A percentile compares a stretch with the other conserved stretches of the same genome.
These are phyloP conservation scores for Cryptomyrus ogoouensis DNA, from an alignment of 2,113 vertebrate genomes.

Conservation along the genomic window DNA sequence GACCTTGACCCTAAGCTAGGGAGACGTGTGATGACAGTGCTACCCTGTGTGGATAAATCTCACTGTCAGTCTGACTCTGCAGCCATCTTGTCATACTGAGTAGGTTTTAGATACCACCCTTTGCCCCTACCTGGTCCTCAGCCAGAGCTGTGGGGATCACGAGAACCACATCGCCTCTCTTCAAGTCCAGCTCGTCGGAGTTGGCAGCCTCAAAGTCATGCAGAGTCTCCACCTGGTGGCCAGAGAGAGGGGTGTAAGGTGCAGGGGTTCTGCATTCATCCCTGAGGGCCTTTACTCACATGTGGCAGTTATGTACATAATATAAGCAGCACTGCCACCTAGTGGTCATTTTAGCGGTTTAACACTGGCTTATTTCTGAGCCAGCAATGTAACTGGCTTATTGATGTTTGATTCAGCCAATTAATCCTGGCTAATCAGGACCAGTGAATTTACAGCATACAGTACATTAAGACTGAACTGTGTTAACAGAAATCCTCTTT, in stretches of 20 bases:
- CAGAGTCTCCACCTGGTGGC: constrained; percentile 77
- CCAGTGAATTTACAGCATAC: not conserved
- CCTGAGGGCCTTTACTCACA: not conserved
- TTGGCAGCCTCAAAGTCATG: constrained; percentile 95
- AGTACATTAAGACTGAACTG: not conserved
- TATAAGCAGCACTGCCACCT: not conserved
- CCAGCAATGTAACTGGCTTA: not conserved
- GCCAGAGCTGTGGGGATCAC: constrained; percentile 75
- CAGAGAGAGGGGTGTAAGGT: not conserved
- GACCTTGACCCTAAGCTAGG: not conserved
- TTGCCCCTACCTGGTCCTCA: constrained; percentile 81
- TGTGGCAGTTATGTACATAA: not conserved
- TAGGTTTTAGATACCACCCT: not conserved
- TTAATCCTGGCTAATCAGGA: not conserved
- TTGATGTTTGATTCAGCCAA: not conserved
- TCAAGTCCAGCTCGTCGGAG: constrained; percentile 82
- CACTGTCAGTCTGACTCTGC: not conserved
- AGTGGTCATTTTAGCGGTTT: not conserved
- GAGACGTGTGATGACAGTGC: not conserved
- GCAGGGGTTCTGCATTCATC: not conserved
- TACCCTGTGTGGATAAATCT: not conserved
- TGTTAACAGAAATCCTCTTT: not conserved
- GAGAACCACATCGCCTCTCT: constrained; percentile 79
- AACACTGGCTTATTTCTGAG: not conserved
- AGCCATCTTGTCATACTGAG: not conserved